These are phyloP conservation scores for Stomatorhinus ivindoensis DNA, from an alignment of 2,113 vertebrate species.

Conservation along the genomic window DNA sequence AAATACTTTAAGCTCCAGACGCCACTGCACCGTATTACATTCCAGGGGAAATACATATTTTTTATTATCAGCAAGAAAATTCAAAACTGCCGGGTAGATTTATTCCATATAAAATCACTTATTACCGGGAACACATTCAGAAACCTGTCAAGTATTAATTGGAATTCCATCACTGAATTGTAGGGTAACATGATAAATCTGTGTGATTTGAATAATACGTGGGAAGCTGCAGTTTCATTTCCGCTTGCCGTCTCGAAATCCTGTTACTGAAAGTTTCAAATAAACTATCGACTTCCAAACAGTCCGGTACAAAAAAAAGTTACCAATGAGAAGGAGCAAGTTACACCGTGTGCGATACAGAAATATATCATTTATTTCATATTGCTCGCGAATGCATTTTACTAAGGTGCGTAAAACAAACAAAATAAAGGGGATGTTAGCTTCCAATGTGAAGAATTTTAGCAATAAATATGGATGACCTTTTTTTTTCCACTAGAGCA, in stretches of 20 bases:
- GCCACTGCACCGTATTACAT: background rate
- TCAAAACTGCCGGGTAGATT: background rate
- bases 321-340: background rate
- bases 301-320: background rate
- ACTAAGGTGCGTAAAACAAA: background rate
- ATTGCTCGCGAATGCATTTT: background rate
- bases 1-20: background rate
- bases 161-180: constrained; percentile 61
- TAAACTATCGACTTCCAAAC: background rate
- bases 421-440: background rate
- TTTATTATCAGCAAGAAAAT: constrained; percentile 9
- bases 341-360: too few relatives aligned
- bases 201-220: constrained; percentile 50
- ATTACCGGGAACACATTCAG: constrained; percentile 45
- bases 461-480: background rate
- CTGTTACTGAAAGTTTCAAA: constrained; percentile 35
- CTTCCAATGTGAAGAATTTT: background rate
- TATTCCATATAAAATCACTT: constrained; percentile 26
- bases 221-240: constrained; percentile 44
- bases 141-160: constrained; percentile 60
- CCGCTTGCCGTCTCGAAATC: constrained; percentile 13
- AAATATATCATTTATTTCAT: background rate
- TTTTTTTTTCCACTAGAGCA: background rate
- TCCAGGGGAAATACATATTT: background rate
- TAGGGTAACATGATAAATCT: constrained; percentile 57